These are phyloP conservation scores for Colostygia pectinataria DNA, from an alignment of 2,888 invertebrate genomes.

Conservation along the genomic window DNA sequence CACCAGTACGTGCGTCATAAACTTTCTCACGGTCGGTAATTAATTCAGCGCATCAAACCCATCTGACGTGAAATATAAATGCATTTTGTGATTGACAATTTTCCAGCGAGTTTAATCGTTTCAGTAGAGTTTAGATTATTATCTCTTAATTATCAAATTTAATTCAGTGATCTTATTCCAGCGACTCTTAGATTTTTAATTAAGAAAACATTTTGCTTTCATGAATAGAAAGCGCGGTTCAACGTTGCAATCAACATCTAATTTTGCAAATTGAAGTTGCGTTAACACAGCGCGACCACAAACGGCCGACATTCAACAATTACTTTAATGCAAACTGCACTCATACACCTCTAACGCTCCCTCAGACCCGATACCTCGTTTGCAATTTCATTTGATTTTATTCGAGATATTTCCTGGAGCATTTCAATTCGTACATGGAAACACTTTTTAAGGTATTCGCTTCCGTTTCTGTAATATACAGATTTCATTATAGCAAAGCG, in stretches of 20 bases:
- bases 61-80: constrained; percentile 48
- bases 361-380: constrained; percentile 57
- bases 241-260: constrained; percentile 50
- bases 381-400: constrained; percentile 66
- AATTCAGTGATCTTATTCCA: constrained; percentile 8
- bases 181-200: constrained; percentile 38
- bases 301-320: constrained; percentile 52
- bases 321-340: constrained; percentile 65
- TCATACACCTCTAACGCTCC: constrained; percentile 51
- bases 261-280: constrained; percentile 65
- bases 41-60: constrained; percentile 55
- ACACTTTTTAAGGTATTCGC: constrained; percentile 57
- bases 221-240: constrained; percentile 48
- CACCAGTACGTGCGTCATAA: constrained; percentile 70
- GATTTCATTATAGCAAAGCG: constrained; percentile 65
- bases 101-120: background rate
- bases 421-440: constrained; percentile 61
- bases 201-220: constrained; percentile 39
- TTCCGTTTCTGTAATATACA: constrained; percentile 55
- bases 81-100: constrained; percentile 15
- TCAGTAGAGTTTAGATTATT: background rate
- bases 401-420: constrained; percentile 45
- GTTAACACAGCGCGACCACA: constrained; percentile 52
- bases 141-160: no score
- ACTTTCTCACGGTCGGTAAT: constrained; percentile 62